Base-by-base conservation (phyloP, 2,888 invertebrate species). In the Drosophila meridionalis region DNA sequence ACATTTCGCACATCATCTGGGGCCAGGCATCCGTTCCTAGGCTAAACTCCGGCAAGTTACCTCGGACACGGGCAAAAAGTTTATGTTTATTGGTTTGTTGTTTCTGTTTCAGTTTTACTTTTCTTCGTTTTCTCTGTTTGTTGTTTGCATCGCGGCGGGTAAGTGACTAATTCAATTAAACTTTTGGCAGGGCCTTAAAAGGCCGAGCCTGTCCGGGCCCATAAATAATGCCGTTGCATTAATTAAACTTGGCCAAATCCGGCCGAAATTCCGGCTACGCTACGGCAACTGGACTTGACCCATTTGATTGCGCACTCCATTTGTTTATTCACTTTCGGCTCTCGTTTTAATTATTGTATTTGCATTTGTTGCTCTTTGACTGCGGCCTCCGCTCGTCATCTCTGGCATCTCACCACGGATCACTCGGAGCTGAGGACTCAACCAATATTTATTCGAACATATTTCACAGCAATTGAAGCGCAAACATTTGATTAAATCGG, bases 221-320 rank as follows among this genome's bases (percentile, higher is more conserved):
- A 85, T 82, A 84, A 83, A 85, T 83, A 85, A 83, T 87, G 85
- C 76, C 72, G 69, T 69, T 66, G 85, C 83, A 85, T 87, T 83
- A 87, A 83, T 83, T 88, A 87, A 76, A 78, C 61, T 68, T 64
- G 55, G 62, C 58, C 61, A 47, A 69, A 67, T 65, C 55, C 40
- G 56, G 11, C 47, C 62, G 7, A 66, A 42, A 76, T 59, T 59
- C 47, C 59, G n/a, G 52, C 40, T n/a, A 40, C 28, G 7, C 34
- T 8, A 34, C 34, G 34, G 34, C 34, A 5, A 34, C 20, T 7
- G 34, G 60, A 43, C 60, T 65, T 65, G 32, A 52, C 32, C 55
- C 47, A 57, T 30, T 26, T 53, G 47, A 30, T 67, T 65, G 45
- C 53, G 42, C 52, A 43, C 57, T 67, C 62, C 69, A 75, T 76